Conservation (phyloP, 2,888 invertebrate genomes). For the Brenthis ino region DNA sequence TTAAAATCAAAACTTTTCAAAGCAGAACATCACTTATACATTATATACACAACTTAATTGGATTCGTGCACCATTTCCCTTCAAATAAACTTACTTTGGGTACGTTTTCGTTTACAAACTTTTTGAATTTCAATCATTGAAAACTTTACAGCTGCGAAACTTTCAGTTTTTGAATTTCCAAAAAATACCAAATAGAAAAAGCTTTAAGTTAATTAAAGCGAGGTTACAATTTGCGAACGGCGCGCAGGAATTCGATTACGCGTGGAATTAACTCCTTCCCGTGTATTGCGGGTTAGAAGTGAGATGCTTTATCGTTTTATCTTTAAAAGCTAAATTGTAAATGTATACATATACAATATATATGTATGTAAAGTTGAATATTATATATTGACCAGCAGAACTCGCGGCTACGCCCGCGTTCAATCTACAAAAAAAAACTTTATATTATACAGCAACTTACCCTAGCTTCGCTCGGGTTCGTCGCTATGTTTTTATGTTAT, state of each 20-base stretch:
- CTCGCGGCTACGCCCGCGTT: too few relatives aligned
- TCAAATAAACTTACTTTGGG: conserved; percentile 9
- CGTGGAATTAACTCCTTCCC: conserved; percentile 36
- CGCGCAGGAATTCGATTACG: conserved; percentile 40
- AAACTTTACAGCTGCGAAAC: conserved; percentile 11
- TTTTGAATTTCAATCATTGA: conserved; percentile 19
- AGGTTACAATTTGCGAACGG: conserved; percentile 32
- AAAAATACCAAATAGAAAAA: conserved; percentile 29
- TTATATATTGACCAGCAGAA: too few relatives aligned
- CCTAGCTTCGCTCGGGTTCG: too few relatives aligned
- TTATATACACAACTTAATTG: conserved; percentile 14
- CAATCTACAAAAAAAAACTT: too few relatives aligned
- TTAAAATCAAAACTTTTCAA: not conserved
- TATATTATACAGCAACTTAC: too few relatives aligned
- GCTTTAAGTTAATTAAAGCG: conserved; percentile 30
- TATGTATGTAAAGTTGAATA: too few relatives aligned
- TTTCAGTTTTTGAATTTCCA: conserved; percentile 23
- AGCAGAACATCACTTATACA: not conserved
- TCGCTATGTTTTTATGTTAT: too few relatives aligned
- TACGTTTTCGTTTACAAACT: conserved; percentile 12
- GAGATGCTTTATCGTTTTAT: conserved; percentile 20
- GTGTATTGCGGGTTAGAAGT: conserved; percentile 14
- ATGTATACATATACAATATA: too few relatives aligned
- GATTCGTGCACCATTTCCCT: conserved; percentile 3
- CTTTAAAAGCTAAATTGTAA: not conserved